Evolutionary conservation across 2,888 invertebrate species (phyloP).

Genomic region (Xestoiulus laeticollis): DNA sequence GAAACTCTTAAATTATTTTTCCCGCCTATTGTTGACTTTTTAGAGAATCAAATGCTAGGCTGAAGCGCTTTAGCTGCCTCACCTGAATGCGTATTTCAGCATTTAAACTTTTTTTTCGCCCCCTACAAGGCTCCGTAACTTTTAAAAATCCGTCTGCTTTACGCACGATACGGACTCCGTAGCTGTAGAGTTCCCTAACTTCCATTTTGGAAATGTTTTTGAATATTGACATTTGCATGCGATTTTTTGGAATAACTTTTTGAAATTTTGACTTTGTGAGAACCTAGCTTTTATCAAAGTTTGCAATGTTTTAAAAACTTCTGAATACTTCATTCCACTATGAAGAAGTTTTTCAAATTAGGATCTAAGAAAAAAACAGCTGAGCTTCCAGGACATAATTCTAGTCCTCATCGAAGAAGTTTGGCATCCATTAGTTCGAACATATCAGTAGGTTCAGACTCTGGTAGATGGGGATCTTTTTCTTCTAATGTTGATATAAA

Average conservation of each 20-base stretch:
- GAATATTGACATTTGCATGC: not conserved
- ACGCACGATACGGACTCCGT: no score
- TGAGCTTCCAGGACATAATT: not conserved
- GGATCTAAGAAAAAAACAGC: not conserved
- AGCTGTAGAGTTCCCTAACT: no score
- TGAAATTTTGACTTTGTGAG: not conserved
- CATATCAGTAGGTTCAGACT: not conserved
- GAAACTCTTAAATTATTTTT: no score
- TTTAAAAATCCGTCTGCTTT: no score
- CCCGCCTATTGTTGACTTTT: no score
- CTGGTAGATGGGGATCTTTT: not conserved
- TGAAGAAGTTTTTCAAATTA: constrained; percentile 46
- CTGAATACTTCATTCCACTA: not conserved
- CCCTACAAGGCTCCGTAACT: no score
- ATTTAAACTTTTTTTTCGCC: no score
- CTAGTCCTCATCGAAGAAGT: not conserved
- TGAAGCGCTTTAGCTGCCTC: no score
- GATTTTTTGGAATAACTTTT: no score
- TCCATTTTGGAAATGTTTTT: not conserved
- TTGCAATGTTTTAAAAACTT: not conserved
- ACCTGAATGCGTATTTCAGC: no score
- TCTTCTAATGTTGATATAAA: not conserved
- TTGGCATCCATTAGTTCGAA: constrained; percentile 20
- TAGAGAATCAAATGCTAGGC: no score
- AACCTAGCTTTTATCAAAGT: not conserved